phyloP scores from a whole-genome alignment of 2,797 vertebrate genomes.

The Phoebastria nigripes region DNA sequence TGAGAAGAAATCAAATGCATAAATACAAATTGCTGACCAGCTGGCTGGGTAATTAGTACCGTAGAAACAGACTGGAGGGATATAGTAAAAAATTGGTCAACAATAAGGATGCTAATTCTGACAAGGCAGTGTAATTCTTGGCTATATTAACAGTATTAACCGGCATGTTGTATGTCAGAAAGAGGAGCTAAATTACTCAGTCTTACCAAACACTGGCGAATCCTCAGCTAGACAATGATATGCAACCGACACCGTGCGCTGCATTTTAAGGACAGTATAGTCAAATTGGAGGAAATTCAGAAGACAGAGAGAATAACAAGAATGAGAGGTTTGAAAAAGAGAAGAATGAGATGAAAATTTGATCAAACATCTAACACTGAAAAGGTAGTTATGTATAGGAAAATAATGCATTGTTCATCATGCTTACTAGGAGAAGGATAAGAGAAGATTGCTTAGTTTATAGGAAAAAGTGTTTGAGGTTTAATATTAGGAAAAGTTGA shows the following conservation, averaged over 20 bases:
- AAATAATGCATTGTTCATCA: background rate
- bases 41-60: background rate
- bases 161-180: background rate
- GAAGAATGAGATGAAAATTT: background rate
- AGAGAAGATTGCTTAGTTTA: background rate
- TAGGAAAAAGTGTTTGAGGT: background rate
- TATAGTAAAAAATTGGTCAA: background rate
- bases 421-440: background rate
- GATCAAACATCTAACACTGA: background rate
- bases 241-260: accelerated
- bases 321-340: background rate
- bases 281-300: background rate
- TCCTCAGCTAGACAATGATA: background rate
- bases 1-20: background rate
- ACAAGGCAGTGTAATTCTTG: background rate
- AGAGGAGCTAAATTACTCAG: background rate
- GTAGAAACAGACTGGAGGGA: background rate
- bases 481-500: background rate
- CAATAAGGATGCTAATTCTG: background rate
- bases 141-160: background rate
- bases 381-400: background rate
- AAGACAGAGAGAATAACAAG: background rate
- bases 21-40: background rate
- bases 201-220: background rate
- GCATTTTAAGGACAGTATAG: background rate